Evolutionary conservation across 53 echinoderm and acorn worm genomes (phyloP), one percentile per base, ranked within the genome.

Genomic region (Pentamera pediparva): DNA sequence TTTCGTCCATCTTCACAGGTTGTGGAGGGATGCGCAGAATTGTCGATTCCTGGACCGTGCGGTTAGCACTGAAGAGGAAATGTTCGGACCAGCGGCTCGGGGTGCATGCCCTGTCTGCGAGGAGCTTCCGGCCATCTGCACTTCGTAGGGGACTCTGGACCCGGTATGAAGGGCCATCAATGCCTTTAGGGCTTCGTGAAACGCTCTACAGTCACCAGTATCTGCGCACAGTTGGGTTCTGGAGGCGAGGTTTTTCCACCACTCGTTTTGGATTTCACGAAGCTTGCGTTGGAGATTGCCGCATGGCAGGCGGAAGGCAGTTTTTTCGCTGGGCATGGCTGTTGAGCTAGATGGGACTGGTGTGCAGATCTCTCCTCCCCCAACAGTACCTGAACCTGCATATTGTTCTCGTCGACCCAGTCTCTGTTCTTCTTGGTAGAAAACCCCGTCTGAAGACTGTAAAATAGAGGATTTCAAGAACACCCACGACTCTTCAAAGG

Each of bases 131-230:
- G 12, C 78, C 73, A 34, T 77, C 72, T 28, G 60, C 37, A 48
- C 84, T 69, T 19, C 60, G 56, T 34, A 70, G 33, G 3, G 78
- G 77, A n/a, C 70, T 59, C 22, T 49, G 50, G 15, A 69, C 37
- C 47, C 78, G 84, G 29, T 70, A 31, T 4, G 71, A 33, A 11
- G 78, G 77, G 51, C 70, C 70, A 39, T 77, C 12, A 84, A 77
- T 31, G 59, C 60, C 48, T 77, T 83, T 28, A 83, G 48, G 43
- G 83, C 76, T 69, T 77, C 64, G 17, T 83, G 69, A 39, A 83
- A 83, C 4, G 22, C 47, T 37, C 52, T 64, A 45, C 63, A 75
- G 61, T 59, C 53, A 37, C 76, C 75, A 37, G 65, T 63, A 32
- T 75, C 65, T 4, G 82, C 76, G 20, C 45, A 40, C 26, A 82